phyloP scores from a whole-genome alignment of 2,888 invertebrate species.

The Stegana nigrithorax region DNA sequence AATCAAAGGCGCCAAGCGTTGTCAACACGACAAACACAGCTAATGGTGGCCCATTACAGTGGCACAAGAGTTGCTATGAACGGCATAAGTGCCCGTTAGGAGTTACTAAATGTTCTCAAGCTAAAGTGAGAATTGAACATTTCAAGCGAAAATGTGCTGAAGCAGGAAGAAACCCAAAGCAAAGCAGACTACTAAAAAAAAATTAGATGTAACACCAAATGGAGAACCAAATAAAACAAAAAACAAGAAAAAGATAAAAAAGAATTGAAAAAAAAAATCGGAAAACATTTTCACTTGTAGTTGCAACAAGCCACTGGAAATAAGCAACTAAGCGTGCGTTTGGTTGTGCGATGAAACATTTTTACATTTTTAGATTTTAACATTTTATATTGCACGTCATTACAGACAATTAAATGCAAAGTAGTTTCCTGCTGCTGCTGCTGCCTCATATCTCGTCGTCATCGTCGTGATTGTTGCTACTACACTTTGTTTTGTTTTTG shows the following conservation, averaged over 20 bases:
- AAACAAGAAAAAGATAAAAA: conserved; percentile 16
- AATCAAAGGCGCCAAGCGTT: no score
- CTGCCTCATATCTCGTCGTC: conserved; percentile 2
- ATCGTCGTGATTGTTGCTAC: background rate
- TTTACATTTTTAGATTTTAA: conserved; percentile 61
- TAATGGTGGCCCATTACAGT: no score
- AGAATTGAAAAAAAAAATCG: conserved; percentile 23
- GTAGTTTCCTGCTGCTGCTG: conserved; percentile 68
- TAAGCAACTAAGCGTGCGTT: background rate
- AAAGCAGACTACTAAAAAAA: background rate
- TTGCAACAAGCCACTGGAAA: conserved; percentile 32
- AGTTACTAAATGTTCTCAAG: no score
- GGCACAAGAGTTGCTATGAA: no score
- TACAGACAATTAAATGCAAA: conserved; percentile 70
- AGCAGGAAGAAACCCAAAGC: no score
- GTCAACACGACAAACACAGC: no score
- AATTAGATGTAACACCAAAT: background rate
- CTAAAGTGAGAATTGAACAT: background rate
- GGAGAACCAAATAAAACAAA: background rate
- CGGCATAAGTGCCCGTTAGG: no score
- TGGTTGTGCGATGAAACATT: conserved; percentile 31
- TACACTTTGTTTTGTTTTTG: conserved; percentile 17
- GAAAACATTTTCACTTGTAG: conserved; percentile 40
- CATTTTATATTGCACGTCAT: conserved; percentile 69
- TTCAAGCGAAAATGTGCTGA: background rate